Evolutionary conservation across 1,140 invertebrate species (phyloP).

Genomic region (Brachionus koreanus): DNA sequence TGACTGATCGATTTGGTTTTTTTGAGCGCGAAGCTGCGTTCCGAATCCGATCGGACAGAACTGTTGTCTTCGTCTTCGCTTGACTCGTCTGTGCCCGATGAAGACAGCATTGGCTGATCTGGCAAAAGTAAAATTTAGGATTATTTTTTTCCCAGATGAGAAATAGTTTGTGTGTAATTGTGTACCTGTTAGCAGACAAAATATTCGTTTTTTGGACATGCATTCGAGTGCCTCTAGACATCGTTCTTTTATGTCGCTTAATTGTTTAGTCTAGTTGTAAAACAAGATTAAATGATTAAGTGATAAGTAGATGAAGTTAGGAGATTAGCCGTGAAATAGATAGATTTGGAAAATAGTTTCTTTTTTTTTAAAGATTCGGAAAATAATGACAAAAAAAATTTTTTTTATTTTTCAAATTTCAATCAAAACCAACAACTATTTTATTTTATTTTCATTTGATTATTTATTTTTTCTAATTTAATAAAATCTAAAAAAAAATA

Average conservation of each 20-base stretch:
- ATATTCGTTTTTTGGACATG: slow-evolving; percentile 57
- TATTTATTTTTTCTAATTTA: neutral
- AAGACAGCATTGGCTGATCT: slow-evolving; percentile 44
- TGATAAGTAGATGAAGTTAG: neutral
- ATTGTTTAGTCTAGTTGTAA: slow-evolving; percentile 48
- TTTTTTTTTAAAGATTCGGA: neutral
- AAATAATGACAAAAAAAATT: neutral
- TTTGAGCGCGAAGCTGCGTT: neutral
- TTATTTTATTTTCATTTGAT: neutral
- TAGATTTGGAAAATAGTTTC: neutral
- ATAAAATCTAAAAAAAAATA: slow-evolving; percentile 30
- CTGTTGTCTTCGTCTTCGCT: slow-evolving; percentile 22
- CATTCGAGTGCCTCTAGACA: slow-evolving; percentile 56
- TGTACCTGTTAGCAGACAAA: slow-evolving; percentile 52
- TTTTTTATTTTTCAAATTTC: neutral
- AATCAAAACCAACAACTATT: neutral
- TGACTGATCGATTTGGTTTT: neutral
- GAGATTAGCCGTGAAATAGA: neutral
- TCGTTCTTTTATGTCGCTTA: slow-evolving; percentile 52
- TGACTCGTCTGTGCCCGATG: slow-evolving; percentile 38
- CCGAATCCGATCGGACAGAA: neutral
- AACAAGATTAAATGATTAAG: neutral
- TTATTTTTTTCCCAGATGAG: too few relatives aligned
- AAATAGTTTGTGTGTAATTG: neutral
- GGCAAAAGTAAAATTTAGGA: neutral